Base-by-base conservation (phyloP, 2,113 vertebrate genomes). In the Elephas maximus region DNA sequence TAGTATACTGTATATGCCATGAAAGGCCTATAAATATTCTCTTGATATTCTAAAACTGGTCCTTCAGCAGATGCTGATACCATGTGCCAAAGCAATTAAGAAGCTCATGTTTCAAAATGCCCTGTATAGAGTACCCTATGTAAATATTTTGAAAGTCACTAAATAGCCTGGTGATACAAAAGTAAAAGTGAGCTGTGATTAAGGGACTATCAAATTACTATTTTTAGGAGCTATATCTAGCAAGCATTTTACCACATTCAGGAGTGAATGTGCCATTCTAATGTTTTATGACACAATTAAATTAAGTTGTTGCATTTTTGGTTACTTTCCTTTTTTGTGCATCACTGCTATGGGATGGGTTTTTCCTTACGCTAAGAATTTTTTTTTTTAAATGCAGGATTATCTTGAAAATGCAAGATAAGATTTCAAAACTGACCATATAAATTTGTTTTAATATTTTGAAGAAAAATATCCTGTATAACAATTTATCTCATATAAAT, bases 71-170 rank as follows among this genome's bases (percentile, higher is more conserved):
- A 95, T 96, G 92, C 87, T 97, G 81, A 95, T 83, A 78, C 51
- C 84, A 60, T 78, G 85, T 94, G 91, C 93, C 94, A 81, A 85
- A 62, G 53, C 78, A 94, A 94, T 95, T 92, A 92, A 74, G 69
- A 82, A 88, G 88, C 67, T 93, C 77, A 14, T 93, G 91, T 93
- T 97, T 97, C 96, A 97, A 53, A 95, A 28, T 74, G 51, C 53
- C 92, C 76, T 81, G 87, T 83, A 65, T 69, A 63, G 33, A 69
- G 67, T 45, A 92, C 4, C 88, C 83, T 41, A 44, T 30, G 88
- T 88, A 94, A 97, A 96, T 96, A 91, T 95, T 94, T 82, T 95
- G 78, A 95, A 97, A 97, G 91, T 93, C 90, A 85, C 84, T 57
- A 85, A 76, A 74, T 41, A 69, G 60, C 45, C 41, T 91, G 33